Evolutionary conservation across 2,113 vertebrate genomes (phyloP).

Genomic region (Platichthys stellatus): DNA sequence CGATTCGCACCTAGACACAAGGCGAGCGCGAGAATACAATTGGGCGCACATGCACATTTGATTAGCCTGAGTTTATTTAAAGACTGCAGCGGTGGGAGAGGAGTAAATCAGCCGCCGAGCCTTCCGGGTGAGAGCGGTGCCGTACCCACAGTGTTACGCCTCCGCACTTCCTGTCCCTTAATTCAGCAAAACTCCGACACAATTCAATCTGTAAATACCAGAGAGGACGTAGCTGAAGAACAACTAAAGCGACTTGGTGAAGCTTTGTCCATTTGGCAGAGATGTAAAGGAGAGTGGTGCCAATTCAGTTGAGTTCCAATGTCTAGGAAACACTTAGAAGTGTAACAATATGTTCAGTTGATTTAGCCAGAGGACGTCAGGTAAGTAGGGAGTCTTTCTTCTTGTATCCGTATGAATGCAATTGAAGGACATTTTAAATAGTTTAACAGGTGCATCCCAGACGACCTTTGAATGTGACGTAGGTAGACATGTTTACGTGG

Average conservation of each 20-base stretch:
- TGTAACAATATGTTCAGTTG: too few relatives aligned
- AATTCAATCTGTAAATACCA: not conserved
- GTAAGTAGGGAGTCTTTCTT: too few relatives aligned
- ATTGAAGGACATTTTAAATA: too few relatives aligned
- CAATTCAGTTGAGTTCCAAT: not conserved
- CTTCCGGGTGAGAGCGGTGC: not conserved
- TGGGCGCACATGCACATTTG: slow-evolving; percentile 19
- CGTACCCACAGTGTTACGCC: not conserved
- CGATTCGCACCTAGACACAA: slow-evolving; percentile 11
- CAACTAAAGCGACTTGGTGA: not conserved
- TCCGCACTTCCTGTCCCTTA: not conserved
- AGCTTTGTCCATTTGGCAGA: not conserved
- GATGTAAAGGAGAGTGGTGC: not conserved
- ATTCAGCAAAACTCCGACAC: slow-evolving; percentile 1
- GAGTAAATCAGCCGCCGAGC: not conserved
- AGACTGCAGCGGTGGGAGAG: slow-evolving; percentile 1
- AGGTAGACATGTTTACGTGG: too few relatives aligned
- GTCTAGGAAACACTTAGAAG: not conserved
- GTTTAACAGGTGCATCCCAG: too few relatives aligned
- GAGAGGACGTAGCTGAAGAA: not conserved
- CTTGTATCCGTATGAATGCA: too few relatives aligned
- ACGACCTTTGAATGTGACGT: too few relatives aligned
- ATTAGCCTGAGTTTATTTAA: slow-evolving; percentile 40
- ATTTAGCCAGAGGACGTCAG: too few relatives aligned
- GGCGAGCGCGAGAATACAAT: not conserved